phyloP scores from a whole-genome alignment of 1,140 invertebrate genomes.

The Lepidostoma basale region DNA sequence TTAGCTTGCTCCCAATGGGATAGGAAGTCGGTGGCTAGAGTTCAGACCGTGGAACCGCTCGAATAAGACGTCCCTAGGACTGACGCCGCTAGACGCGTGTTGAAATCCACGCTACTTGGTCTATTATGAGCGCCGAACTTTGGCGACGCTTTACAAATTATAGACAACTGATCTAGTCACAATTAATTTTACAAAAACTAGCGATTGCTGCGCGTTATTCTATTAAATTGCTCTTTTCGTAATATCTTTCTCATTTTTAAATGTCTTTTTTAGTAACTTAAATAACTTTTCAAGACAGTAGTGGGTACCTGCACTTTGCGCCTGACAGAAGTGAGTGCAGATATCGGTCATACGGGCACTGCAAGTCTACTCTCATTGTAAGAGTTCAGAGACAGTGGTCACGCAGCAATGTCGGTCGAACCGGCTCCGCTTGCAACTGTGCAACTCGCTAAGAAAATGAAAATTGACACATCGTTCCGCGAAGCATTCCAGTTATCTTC shows the following conservation, averaged over 20 bases:
- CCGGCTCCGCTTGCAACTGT: not conserved
- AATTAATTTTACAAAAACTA: not conserved
- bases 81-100: not conserved
- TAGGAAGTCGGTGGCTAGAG: not conserved
- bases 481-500: not conserved
- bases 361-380: not conserved
- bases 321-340: not conserved
- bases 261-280: not conserved
- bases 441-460: not conserved
- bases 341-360: conserved; percentile 8
- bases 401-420: conserved; percentile 12
- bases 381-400: conserved; percentile 28
- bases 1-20: conserved; percentile 22
- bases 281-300: not conserved
- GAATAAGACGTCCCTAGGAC: not conserved
- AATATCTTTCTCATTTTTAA: not conserved
- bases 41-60: not conserved
- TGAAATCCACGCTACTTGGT: not conserved
- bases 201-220: too few relatives aligned
- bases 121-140: not conserved
- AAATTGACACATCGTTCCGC: conserved; percentile 9
- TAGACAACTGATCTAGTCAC: not conserved
- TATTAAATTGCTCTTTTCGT: not conserved
- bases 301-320: not conserved
- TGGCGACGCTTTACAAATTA: conserved; percentile 1